Percentiles rank a stretch among this genome's conserved stretches.
These are phyloP conservation scores for Euplagia quadripunctaria DNA, from an alignment of 2,888 invertebrate species.

Conservation along the genomic window DNA sequence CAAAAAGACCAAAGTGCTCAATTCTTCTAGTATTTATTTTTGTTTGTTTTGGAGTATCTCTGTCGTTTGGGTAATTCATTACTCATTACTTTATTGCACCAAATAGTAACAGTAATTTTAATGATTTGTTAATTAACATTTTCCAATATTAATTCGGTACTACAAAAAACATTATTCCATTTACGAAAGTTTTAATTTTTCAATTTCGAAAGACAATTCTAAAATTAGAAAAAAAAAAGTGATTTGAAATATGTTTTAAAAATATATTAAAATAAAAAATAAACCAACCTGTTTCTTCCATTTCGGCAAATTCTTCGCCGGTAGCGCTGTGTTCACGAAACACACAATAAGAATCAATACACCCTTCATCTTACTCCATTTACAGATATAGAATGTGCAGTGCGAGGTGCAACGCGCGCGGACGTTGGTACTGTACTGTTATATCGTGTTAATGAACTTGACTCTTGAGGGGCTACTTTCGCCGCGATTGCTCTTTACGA, in stretches of 20 bases:
- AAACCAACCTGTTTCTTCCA: slow-evolving; percentile 92
- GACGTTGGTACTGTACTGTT: slow-evolving; percentile 71
- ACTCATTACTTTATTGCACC: too few species aligned
- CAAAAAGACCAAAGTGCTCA: neutral
- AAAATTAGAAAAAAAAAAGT: neutral
- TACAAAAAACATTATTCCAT: neutral
- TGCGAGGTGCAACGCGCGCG: slow-evolving; percentile 59
- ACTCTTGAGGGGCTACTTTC: slow-evolving; percentile 76
- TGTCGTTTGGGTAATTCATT: neutral
- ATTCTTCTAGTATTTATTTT: neutral
- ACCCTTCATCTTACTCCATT: slow-evolving; percentile 42
- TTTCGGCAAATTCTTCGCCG: slow-evolving; percentile 90
- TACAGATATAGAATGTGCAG: slow-evolving; percentile 27
- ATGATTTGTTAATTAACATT: neutral
- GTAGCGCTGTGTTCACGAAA: slow-evolving; percentile 68
- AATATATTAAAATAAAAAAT: neutral
- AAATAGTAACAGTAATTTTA: too few species aligned
- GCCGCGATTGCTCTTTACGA: slow-evolving; percentile 68
- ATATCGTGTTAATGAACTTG: slow-evolving; percentile 84
- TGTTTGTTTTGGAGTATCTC: neutral
- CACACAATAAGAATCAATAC: slow-evolving; percentile 59
- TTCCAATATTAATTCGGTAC: too few species aligned
- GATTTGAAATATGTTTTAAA: neutral
- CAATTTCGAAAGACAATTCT: neutral
- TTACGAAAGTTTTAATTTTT: neutral